Conservation (phyloP, 2,888 invertebrate genomes). For the Suillia variegata region DNA sequence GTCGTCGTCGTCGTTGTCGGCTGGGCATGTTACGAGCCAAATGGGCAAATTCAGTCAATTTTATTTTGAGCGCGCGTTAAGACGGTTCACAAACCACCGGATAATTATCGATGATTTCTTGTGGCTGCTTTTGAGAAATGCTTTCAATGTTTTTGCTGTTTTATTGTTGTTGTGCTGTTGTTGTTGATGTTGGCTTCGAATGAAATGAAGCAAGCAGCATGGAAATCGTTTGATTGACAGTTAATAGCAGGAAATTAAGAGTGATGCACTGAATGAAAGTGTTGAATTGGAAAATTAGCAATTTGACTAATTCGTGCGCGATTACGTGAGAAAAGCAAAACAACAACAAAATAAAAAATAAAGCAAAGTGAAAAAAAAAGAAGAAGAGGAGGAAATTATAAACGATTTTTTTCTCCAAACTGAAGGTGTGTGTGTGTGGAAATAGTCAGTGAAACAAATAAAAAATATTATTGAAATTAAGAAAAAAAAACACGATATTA, state of each 20-base stretch:
- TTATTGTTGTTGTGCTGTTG: slow-evolving; percentile 8
- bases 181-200: slow-evolving; percentile 10
- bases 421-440: too few relatives aligned
- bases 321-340: too few relatives aligned
- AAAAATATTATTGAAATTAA: too few relatives aligned
- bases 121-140: too few relatives aligned
- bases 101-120: slow-evolving; percentile 24
- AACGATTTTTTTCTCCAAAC: too few relatives aligned
- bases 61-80: slow-evolving; percentile 44
- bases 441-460: too few relatives aligned
- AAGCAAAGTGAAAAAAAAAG: neutral
- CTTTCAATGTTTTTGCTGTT: slow-evolving; percentile 9
- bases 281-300: slow-evolving; percentile 32
- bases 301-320: neutral
- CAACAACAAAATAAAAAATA: slow-evolving; percentile 4
- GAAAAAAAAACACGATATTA: too few relatives aligned
- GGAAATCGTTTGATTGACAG: slow-evolving; percentile 4
- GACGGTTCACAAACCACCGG: slow-evolving; percentile 42
- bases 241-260: slow-evolving; percentile 9
- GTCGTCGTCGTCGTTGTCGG: neutral
- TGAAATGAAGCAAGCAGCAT: neutral
- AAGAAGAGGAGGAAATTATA: too few relatives aligned
- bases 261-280: slow-evolving; percentile 1
- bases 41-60: slow-evolving; percentile 41
- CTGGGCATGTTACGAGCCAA: slow-evolving; percentile 17